Evolutionary conservation across 30 jellyfish, hydroid and myxozoan species (phyloP), one percentile per base, ranked within the genome.

Genomic region (Mastigias papua): DNA sequence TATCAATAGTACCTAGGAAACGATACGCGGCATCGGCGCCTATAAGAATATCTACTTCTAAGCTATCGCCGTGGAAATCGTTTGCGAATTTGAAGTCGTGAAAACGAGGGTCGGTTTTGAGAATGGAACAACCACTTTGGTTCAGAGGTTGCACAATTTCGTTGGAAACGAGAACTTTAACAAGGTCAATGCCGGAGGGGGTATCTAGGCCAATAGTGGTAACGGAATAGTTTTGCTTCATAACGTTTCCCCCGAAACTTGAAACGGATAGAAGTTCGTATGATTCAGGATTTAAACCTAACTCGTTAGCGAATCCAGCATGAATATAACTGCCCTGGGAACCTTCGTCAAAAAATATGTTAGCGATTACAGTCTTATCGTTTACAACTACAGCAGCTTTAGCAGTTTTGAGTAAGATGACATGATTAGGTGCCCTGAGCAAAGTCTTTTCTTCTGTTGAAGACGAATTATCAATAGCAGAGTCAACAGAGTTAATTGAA

Each of bases 21-120:
- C 82, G 90, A 66, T 80, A 80, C 30, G 82, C 71, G 68, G 90
- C 69, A 80, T 80, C 90, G 57, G 81, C 81, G 20, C n/a, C n/a
- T n/a, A n/a, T n/a, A n/a, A n/a, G n/a, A n/a, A n/a, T 80, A 48
- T 80, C 90, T 21, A 80, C 82, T 27, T 19, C 72, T 28, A 80
- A 80, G 48, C 30, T 34, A 13, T 65, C 73, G 21, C 32, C 82
- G 0, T 34, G 4, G 26, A 63, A 80, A 34, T 80, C 90, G 82
- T 80, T 80, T 1, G 90, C 90, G 17, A 80, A 66, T 48, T 6
- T 22, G 37, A 80, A 48, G 6, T 32, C 50, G 7, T 80, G 81
- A 46, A 80, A 65, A 80, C 82, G 90, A 62, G 69, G 90, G 81
- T 80, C 72, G 21, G 82, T 37, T 62, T 32, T 21, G 42, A 61